Percentiles rank a stretch among this genome's conserved stretches.
These are phyloP conservation scores for Onychomys torridus DNA, from an alignment of 2,797 vertebrate genomes.

Conservation along the genomic window DNA sequence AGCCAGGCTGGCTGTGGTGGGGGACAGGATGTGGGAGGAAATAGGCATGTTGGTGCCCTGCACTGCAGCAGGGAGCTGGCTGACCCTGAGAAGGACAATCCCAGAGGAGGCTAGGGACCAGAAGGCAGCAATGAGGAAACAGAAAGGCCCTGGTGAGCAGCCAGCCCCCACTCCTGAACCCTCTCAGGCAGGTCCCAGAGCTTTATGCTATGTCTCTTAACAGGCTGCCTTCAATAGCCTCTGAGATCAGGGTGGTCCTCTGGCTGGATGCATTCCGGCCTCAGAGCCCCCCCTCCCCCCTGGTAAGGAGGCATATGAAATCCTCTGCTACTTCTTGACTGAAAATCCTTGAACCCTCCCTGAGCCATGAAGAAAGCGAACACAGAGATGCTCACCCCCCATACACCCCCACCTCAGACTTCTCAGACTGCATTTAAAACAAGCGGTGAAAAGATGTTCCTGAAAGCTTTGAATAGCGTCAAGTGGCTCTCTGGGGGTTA, in stretches of 20 bases:
- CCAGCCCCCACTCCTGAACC: not conserved
- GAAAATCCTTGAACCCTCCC: not conserved
- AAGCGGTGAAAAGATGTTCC: not conserved
- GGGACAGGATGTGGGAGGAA: constrained; percentile 71
- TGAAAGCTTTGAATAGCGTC: constrained; percentile 47
- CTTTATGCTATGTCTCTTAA: not conserved
- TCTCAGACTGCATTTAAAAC: constrained; percentile 13
- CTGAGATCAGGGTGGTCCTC: not conserved
- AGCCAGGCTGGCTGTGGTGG: constrained; percentile 70
- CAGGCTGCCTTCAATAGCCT: not conserved
- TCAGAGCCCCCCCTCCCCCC: not conserved
- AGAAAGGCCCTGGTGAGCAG: not conserved
- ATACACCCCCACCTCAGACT: not conserved
- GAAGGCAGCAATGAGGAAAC: not conserved
- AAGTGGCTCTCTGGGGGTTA: constrained; percentile 26
- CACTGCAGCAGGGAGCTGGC: constrained; percentile 74
- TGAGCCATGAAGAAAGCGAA: not conserved
- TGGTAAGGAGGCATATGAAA: not conserved
- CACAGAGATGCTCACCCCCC: not conserved
- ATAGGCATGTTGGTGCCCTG: constrained; percentile 33
- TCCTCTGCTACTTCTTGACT: not conserved
- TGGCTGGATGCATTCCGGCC: not conserved
- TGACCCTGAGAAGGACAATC: constrained; percentile 75
- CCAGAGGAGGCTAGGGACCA: constrained; percentile 39
- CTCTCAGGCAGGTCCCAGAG: not conserved